Conservation (phyloP, 1,140 invertebrate species). For the Papilio polytes region DNA sequence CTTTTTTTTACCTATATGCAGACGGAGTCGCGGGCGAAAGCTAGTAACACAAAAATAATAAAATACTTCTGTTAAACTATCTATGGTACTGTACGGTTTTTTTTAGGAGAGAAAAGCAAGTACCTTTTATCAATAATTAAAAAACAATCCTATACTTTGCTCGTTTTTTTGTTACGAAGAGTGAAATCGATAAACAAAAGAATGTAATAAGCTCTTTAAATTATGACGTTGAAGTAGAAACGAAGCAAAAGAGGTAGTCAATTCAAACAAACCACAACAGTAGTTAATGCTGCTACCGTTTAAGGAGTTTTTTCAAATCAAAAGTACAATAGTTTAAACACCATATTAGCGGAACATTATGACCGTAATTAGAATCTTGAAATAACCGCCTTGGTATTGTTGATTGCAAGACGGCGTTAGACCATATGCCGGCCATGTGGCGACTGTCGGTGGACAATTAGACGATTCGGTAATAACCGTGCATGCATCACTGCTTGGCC, state of each 20-base stretch:
- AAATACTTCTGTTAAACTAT: too few relatives aligned
- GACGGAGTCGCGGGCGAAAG: too few relatives aligned
- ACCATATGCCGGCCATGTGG: slow-evolving; percentile 63
- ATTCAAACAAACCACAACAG: background rate
- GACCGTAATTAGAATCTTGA: slow-evolving; percentile 23
- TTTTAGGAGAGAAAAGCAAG: background rate
- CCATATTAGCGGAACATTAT: slow-evolving; percentile 7
- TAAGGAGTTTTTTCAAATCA: background rate
- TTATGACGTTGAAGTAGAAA: too few relatives aligned
- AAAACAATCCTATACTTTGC: too few relatives aligned
- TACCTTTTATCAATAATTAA: background rate
- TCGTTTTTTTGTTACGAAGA: too few relatives aligned
- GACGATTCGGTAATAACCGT: slow-evolving; percentile 49
- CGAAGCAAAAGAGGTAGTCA: background rate
- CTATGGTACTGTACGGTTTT: background rate
- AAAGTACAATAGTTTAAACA: slow-evolving; percentile 6
- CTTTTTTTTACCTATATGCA: too few relatives aligned
- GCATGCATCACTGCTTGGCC: slow-evolving; percentile 52
- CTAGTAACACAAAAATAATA: too few relatives aligned
- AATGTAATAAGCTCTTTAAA: background rate
- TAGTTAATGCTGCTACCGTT: background rate
- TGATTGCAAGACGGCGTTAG: slow-evolving; percentile 39
- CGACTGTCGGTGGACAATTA: slow-evolving; percentile 46
- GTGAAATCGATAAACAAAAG: background rate
- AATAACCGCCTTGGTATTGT: slow-evolving; percentile 41